Evolutionary conservation across 1,140 invertebrate genomes (phyloP), one percentile per base, ranked within the genome.

Genomic region (Ctenoplectra terminalis): DNA sequence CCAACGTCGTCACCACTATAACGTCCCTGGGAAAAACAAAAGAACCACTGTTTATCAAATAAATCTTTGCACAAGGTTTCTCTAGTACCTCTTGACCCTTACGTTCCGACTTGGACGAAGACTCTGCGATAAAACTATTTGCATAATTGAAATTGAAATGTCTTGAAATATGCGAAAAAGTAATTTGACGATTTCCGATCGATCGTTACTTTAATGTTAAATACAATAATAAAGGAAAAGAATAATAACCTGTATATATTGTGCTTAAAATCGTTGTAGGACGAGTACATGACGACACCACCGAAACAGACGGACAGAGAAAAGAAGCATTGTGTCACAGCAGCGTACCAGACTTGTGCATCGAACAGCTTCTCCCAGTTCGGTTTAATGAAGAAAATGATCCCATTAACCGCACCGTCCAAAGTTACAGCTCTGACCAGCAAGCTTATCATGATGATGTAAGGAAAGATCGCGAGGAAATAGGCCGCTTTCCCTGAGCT

Each of bases 321-420:
- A 90, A 97, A 98, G 90, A 97, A 97, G 85, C 96, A 97, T 90
- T 98, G 97, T 1, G 96, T 96, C 0, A 97, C 96, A 26, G 97
- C 97, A 52, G 96, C 96, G 86, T 97, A 97, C 97, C 97, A 98
- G 4, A 97, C 96, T 92, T 96, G 93, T n/a, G 95, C 94, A 77
- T 96, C 94, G 9, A 96, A 90, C 1, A 97, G 90, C 89, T 96
- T 95, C 4, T 91, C 90, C 95, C 95, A 96, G 50, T 96, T 90
- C 1, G 96, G 96, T 84, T 94, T 94, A 54, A 97, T 93, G 83
- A 97, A 97, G 91, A 95, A 97, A 2, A 95, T 90, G 69, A 98
- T 97, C 23, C 98, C 98, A 61, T 96, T 94, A 56, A 83, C 50
- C 2, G 91, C 90, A 40, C 92, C 89, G 50, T 90, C 91, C 50